These are phyloP conservation scores for Rhyacophila brunnea DNA, from an alignment of 1,140 invertebrate genomes.

Conservation along the genomic window DNA sequence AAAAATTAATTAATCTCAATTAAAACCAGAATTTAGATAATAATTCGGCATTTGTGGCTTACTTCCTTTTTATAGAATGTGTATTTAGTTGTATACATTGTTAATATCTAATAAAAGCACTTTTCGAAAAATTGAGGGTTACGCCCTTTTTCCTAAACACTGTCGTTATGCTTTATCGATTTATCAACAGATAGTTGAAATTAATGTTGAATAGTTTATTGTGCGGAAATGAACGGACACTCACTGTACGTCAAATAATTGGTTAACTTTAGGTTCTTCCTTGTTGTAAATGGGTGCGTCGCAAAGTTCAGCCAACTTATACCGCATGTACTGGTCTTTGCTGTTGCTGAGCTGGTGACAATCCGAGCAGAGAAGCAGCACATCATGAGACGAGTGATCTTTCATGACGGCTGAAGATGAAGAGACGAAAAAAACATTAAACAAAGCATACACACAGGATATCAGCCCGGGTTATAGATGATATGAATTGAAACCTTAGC, in stretches of 20 bases:
- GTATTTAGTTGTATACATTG: too few relatives aligned
- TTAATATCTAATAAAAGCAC: too few relatives aligned
- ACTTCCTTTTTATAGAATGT: too few relatives aligned
- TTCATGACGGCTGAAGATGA: slow-evolving; percentile 70
- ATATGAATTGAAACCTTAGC: not conserved
- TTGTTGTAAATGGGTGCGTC: slow-evolving; percentile 58
- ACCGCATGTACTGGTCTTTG: slow-evolving; percentile 63
- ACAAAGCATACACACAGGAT: not conserved
- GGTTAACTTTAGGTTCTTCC: slow-evolving; percentile 33
- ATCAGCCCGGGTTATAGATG: not conserved
- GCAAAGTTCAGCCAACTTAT: slow-evolving; percentile 61
- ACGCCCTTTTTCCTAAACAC: too few relatives aligned
- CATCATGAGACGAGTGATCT: slow-evolving; percentile 81
- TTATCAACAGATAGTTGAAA: too few relatives aligned
- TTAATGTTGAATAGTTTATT: too few relatives aligned
- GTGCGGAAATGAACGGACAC: not conserved
- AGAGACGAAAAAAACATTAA: slow-evolving; percentile 28
- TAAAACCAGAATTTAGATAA: too few relatives aligned
- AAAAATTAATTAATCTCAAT: too few relatives aligned
- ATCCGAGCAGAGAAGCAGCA: slow-evolving; percentile 69
- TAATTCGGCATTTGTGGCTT: too few relatives aligned
- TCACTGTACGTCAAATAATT: slow-evolving; percentile 37
- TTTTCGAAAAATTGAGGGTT: too few relatives aligned
- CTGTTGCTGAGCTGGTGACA: slow-evolving; percentile 76
- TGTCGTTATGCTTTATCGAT: too few relatives aligned